These are phyloP conservation scores for Euschistus heros DNA, from an alignment of 1,140 invertebrate species.

Conservation along the genomic window DNA sequence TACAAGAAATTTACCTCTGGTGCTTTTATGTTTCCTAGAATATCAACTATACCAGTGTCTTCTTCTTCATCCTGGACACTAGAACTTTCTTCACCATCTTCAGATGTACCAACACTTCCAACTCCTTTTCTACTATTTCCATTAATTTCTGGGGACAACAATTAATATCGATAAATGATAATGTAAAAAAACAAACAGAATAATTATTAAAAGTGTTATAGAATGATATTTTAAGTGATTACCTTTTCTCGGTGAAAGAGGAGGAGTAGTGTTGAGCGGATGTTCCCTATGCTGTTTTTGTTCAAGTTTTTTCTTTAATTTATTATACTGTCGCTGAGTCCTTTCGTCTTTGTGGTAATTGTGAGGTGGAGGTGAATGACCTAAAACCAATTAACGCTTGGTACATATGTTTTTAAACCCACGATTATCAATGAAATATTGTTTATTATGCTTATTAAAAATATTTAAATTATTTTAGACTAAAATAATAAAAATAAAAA, in stretches of 20 bases:
- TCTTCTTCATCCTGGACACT: conserved; percentile 57
- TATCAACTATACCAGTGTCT: conserved; percentile 49
- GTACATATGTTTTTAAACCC: no score
- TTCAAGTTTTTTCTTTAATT: conserved; percentile 60
- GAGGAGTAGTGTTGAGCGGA: conserved; percentile 30
- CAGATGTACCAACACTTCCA: conserved; percentile 49
- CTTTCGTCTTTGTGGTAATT: conserved; percentile 63
- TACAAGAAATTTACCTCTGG: conserved; percentile 45
- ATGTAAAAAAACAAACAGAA: not conserved
- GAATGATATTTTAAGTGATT: conserved; percentile 8
- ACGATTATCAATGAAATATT: no score
- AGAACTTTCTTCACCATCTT: conserved; percentile 57
- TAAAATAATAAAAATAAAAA: no score
- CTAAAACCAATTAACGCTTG: conserved; percentile 28
- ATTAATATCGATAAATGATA: not conserved
- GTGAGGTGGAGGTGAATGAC: conserved; percentile 42
- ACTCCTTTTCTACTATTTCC: conserved; percentile 37
- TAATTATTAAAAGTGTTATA: not conserved
- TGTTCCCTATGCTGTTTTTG: conserved; percentile 41
- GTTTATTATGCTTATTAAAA: no score
- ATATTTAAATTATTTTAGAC: no score
- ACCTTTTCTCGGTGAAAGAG: conserved; percentile 48
- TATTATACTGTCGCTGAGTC: conserved; percentile 58
- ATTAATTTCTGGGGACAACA: conserved; percentile 19
- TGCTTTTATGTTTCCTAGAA: conserved; percentile 59